phyloP scores from a whole-genome alignment of 2,113 vertebrate species.

The Hippocampus abdominalis region DNA sequence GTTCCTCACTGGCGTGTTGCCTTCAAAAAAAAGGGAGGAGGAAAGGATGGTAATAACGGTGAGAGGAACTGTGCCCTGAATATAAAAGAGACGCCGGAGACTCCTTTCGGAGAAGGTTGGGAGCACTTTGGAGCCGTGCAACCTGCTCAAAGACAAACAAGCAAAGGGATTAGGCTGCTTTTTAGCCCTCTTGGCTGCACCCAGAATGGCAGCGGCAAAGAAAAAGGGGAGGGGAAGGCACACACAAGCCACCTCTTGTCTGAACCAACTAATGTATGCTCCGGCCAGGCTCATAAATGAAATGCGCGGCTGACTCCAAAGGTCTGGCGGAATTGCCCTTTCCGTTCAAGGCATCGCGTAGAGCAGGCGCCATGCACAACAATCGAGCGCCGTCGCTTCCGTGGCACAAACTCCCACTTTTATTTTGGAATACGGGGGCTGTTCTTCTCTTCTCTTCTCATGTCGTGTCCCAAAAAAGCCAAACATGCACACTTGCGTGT shows the following conservation, averaged over 20 bases:
- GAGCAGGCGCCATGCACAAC: too few relatives aligned
- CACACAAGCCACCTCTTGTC: conserved; percentile 44
- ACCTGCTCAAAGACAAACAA: conserved; percentile 67
- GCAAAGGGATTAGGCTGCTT: conserved; percentile 67
- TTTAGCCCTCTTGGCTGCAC: conserved; percentile 57
- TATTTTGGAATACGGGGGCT: too few relatives aligned
- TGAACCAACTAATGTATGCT: conserved; percentile 43
- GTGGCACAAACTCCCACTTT: too few relatives aligned
- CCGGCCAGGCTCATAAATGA: conserved; percentile 28
- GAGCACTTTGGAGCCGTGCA: conserved; percentile 63
- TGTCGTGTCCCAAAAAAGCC: too few relatives aligned
- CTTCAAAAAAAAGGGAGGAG: conserved; percentile 16
- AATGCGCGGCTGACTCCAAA: conserved; percentile 5
- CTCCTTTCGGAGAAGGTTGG: conserved; percentile 64
- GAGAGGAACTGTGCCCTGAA: conserved; percentile 58
- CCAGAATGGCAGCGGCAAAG: conserved; percentile 48
- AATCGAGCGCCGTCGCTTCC: too few relatives aligned
- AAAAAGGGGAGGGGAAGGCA: conserved; percentile 32
- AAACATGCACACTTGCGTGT: too few relatives aligned
- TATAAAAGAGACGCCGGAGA: conserved; percentile 65
- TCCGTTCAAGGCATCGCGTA: neutral
- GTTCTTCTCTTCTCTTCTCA: too few relatives aligned
- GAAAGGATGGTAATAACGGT: conserved; percentile 61
- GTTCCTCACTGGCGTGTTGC: conserved; percentile 54
- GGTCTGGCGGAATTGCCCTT: neutral